Base-by-base conservation (phyloP, 2,113 vertebrate genomes). In the Brachirus orientalis region DNA sequence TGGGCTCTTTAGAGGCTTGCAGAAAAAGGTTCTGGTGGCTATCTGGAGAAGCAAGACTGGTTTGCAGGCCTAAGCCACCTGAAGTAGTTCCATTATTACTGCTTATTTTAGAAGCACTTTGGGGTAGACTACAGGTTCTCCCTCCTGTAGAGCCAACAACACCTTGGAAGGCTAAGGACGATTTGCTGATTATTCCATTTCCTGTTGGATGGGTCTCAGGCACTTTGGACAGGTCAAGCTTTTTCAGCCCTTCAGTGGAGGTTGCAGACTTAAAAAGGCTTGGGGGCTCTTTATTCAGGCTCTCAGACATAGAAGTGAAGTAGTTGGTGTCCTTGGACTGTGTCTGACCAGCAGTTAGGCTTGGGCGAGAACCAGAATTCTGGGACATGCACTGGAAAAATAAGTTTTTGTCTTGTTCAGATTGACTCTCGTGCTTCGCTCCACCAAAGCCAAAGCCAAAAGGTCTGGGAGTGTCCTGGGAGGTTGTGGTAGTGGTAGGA, bases 361-460 rank as follows among this genome's bases (percentile, higher is more conserved):
- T 86, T 33, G 83, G 69, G 77, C 91, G 94, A 48, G 93, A 91
- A 72, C 94, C 91, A 87, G 95, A 89, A 80, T 92, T 96, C 90
- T 98, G 96, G 52, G 95, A 95, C 97, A 99, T 98, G 85, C 96
- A 98, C 63, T 98, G 96, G 91, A 99, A 97, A 95, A 99, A 99
- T 74, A 99, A 93, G 91, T 99, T 99, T 89, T 97, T 95, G 79
- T 96, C 95, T 86, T 94, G 95, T 81, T 85, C 79, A 10, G 86
- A 53, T 63, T 85, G 82, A 53, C 90, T 65, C 59, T 95, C 95
- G 48, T 88, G 89, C 85, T 93, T 92, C 66, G 83, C 86, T 70
- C 90, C 90, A n/a, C 92, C 91, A 89, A 98, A 97, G 61, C 94
- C 78, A 75, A 98, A 98, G 64, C 95, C 95, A 86, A 95, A 93